Evolutionary conservation across 2,797 vertebrate genomes (phyloP).

Genomic region (Varecia variegata): DNA sequence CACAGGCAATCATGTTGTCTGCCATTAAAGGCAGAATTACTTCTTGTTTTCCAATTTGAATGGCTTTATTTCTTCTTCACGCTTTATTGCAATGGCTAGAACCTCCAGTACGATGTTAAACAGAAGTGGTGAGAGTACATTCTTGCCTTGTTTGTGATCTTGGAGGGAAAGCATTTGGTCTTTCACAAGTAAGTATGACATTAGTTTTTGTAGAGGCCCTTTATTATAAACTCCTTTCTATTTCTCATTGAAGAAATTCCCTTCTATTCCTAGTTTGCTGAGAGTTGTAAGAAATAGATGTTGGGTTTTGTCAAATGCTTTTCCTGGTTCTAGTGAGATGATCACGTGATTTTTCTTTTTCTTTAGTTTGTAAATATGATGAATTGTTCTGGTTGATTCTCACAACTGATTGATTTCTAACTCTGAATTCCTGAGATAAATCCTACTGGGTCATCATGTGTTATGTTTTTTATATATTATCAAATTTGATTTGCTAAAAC

Average conservation of each 20-base stretch:
- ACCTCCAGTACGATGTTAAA: background rate
- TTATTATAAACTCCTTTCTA: background rate
- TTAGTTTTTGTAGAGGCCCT: background rate
- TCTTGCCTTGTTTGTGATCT: background rate
- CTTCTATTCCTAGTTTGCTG: background rate
- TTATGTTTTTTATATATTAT: background rate
- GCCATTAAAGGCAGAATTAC: background rate
- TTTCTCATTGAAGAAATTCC: background rate
- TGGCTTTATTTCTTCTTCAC: background rate
- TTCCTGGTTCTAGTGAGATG: background rate
- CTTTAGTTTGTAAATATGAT: background rate
- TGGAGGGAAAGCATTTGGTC: background rate
- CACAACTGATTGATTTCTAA: background rate
- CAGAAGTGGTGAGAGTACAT: background rate
- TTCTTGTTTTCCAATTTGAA: background rate
- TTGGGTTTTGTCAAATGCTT: background rate
- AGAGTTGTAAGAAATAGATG: background rate
- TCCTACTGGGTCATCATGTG: background rate
- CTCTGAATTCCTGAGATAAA: background rate
- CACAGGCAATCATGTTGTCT: background rate
- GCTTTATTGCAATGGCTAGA: background rate
- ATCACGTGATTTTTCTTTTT: background rate
- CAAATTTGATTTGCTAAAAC: background rate
- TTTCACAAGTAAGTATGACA: slow-evolving; percentile 7
- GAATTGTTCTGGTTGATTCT: background rate